Base-by-base conservation (phyloP, 2,797 vertebrate species). In the Graptemys geographica region DNA sequence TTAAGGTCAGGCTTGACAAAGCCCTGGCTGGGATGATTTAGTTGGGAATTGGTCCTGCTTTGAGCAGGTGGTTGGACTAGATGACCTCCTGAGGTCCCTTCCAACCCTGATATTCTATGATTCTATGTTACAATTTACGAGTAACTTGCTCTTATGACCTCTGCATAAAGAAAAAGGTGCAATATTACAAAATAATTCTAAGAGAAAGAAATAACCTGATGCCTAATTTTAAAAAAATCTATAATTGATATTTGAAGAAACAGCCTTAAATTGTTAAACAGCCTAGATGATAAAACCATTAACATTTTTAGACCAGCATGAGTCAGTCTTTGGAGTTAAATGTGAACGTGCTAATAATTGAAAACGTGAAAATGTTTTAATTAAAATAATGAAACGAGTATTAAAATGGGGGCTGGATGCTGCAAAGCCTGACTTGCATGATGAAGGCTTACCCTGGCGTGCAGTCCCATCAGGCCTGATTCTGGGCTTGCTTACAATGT, bases 311-410 rank as follows among this genome's bases (percentile, higher is more conserved):
- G 81, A 84, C 52, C 59, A 76, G 59, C 41, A 33, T 13, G 18
- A 83, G 51, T 87, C 49, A 85, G 33, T 0, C 19, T 79, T 11
- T 5, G 0, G 0, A 81, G 74, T 90, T 92, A 90, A 95, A 87
- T 74, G 28, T 88, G 79, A 95, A 89, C 55, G 90, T 89, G 2
- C 1, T 85, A 41, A 87, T 62, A 65, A 56, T 55, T 51, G 79
- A 89, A 91, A 79, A 51, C 91, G 12, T 21, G 25, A 82, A 93
- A 93, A 91, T 25, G 86, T 86, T 94, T 79, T 41, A 93, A 94
- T 96, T 93, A 94, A 94, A 87, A 90, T 92, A 87, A 88, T 0
- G 1, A 81, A 37, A 18, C 87, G 85, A 21, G 79, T 90, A 69
- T 21, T 69, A 9, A 93, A 94, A 79, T 16, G 85, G 33, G 41